These are phyloP conservation scores for Chaetodon trifasciatus DNA, from an alignment of 2,797 vertebrate species.

Conservation along the genomic window DNA sequence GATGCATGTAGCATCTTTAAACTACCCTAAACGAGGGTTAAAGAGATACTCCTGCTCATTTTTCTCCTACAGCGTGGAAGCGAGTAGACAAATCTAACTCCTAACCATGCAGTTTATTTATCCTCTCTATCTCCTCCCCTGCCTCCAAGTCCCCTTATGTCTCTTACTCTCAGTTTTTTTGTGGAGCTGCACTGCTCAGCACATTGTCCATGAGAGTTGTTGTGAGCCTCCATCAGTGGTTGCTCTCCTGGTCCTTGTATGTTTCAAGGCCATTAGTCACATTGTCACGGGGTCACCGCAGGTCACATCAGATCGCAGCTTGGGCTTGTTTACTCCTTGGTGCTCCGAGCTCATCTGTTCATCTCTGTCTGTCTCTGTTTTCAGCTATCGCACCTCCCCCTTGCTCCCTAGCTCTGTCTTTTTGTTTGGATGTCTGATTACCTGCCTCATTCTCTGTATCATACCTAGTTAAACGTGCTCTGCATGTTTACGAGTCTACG, in stretches of 20 bases:
- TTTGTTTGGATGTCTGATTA: conserved; percentile 45
- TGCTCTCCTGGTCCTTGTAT: conserved; percentile 55
- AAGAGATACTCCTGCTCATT: conserved; percentile 24
- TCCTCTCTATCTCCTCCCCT: conserved; percentile 13
- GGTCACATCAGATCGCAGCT: conserved; percentile 58
- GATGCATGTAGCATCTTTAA: conserved; percentile 34
- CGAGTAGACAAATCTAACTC: conserved; percentile 29
- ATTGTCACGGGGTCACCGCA: conserved; percentile 66
- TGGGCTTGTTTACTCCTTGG: conserved; percentile 67
- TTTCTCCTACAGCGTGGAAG: conserved; percentile 9
- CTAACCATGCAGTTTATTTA: conserved; percentile 7
- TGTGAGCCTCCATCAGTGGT: conserved; percentile 42
- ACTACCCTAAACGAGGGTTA: conserved; percentile 31
- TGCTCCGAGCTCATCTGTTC: conserved; percentile 63
- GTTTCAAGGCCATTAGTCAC: conserved; percentile 75
- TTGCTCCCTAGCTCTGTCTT: conserved; percentile 15
- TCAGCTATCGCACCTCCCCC: conserved; percentile 28
- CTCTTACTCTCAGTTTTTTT: conserved; percentile 11
- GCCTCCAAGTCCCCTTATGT: not conserved
- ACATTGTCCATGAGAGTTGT: conserved; percentile 14
- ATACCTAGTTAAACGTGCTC: not conserved
- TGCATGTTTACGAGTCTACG: not conserved
- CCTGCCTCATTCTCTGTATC: not conserved
- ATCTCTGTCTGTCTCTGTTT: conserved; percentile 43
- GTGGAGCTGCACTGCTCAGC: not conserved